Evolutionary conservation across 2,888 invertebrate species (phyloP).

Genomic region (Drosophila neotestacea): DNA sequence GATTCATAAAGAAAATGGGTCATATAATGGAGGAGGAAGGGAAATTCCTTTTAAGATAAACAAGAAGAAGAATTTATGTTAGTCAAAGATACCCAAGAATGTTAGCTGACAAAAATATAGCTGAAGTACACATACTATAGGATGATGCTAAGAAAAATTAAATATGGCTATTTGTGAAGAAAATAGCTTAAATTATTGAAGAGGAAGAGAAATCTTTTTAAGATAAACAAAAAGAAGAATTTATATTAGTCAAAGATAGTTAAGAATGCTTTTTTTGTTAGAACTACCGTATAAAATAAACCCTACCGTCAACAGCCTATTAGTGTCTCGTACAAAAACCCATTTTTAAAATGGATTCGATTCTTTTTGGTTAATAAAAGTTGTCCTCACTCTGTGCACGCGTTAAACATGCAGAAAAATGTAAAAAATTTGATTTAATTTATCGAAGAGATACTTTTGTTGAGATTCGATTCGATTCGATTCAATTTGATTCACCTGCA

Average conservation of each 20-base stretch:
- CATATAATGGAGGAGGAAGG: too few relatives aligned
- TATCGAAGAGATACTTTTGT: slow-evolving; percentile 62
- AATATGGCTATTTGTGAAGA: too few relatives aligned
- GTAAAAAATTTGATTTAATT: slow-evolving; percentile 74
- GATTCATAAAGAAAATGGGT: too few relatives aligned
- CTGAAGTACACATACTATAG: too few relatives aligned
- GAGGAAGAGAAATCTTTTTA: background rate
- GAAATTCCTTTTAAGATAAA: too few relatives aligned
- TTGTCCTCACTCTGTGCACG: slow-evolving; percentile 63
- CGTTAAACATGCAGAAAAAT: slow-evolving; percentile 72
- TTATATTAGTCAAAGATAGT: background rate
- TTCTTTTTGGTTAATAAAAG: slow-evolving; percentile 1
- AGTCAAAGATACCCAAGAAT: too few relatives aligned
- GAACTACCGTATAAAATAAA: background rate
- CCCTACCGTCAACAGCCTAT: background rate
- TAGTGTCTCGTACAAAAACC: background rate
- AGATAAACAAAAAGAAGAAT: background rate
- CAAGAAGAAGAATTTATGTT: too few relatives aligned
- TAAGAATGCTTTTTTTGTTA: background rate
- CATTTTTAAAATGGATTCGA: slow-evolving; percentile 1
- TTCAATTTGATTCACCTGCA: slow-evolving; percentile 52
- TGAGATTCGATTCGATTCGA: slow-evolving; percentile 13
- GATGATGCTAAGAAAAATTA: too few relatives aligned
- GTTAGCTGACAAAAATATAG: too few relatives aligned
- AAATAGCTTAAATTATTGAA: too few relatives aligned